Conservation (phyloP, 2,797 vertebrate genomes). For the Apogon hyalosoma region DNA sequence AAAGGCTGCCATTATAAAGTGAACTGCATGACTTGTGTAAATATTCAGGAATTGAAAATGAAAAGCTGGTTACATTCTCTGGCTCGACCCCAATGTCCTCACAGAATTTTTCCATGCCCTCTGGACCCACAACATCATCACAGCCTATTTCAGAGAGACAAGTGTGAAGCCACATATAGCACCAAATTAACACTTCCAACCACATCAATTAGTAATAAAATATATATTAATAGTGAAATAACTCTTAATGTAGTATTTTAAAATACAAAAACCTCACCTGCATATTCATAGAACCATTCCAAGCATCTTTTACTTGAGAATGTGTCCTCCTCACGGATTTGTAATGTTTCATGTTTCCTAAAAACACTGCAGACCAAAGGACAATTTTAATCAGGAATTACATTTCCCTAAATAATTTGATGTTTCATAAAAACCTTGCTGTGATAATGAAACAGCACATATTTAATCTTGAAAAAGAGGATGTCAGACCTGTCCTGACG, state of each 20-base stretch:
- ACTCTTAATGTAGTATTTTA: neutral
- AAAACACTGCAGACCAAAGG: slow-evolving; percentile 86
- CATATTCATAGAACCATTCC: slow-evolving; percentile 99
- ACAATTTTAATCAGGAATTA: slow-evolving; percentile 4
- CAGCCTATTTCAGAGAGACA: slow-evolving; percentile 83
- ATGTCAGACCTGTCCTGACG: slow-evolving; percentile 93
- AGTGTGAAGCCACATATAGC: slow-evolving; percentile 7
- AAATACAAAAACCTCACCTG: slow-evolving; percentile 81
- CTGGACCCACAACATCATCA: slow-evolving; percentile 96
- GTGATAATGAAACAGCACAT: neutral
- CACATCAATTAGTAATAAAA: neutral
- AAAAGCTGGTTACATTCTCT: slow-evolving; percentile 90
- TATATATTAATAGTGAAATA: too few species aligned
- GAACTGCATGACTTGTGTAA: slow-evolving; percentile 3
- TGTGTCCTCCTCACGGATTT: slow-evolving; percentile 95
- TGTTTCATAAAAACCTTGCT: neutral
- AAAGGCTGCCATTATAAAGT: slow-evolving; percentile 3
- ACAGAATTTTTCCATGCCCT: slow-evolving; percentile 99
- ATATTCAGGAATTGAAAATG: slow-evolving; percentile 4
- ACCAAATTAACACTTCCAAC: neutral
- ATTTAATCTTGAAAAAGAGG: slow-evolving; percentile 4
- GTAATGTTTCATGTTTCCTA: slow-evolving; percentile 94
- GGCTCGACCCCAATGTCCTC: slow-evolving; percentile 99
- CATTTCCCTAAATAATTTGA: neutral
- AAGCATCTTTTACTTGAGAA: slow-evolving; percentile 99